A percentile compares a stretch with the other conserved stretches of the same genome.
These are phyloP conservation scores for Oeneis ivallda DNA, from an alignment of 2,888 invertebrate genomes.

Conservation along the genomic window DNA sequence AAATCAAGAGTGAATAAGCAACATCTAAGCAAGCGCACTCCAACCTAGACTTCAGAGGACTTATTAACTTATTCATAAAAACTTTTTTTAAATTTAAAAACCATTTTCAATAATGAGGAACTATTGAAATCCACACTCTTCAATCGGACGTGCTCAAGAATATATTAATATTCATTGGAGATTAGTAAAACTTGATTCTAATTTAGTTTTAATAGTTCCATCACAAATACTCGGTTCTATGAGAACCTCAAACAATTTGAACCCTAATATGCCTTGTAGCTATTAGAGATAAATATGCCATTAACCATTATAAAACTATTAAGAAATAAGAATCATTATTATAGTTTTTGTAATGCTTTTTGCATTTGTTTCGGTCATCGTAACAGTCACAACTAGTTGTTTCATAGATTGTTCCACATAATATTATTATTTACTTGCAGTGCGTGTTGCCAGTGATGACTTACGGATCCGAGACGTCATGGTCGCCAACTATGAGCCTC, in stretches of 20 bases:
- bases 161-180: slow-evolving; percentile 5
- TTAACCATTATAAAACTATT: slow-evolving; percentile 16
- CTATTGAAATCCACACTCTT: neutral
- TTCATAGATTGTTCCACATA: neutral
- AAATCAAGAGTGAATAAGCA: too few relatives aligned
- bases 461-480: too few relatives aligned
- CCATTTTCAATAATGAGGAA: neutral
- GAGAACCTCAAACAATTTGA: slow-evolving; percentile 5
- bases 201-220: slow-evolving; percentile 10
- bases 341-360: neutral
- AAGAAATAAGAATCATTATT: slow-evolving; percentile 1
- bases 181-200: neutral
- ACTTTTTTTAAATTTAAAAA: neutral
- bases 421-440: too few relatives aligned
- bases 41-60: too few relatives aligned
- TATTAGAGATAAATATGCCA: neutral
- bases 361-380: neutral
- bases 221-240: neutral
- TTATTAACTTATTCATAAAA: too few relatives aligned
- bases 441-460: too few relatives aligned
- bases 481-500: too few relatives aligned
- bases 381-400: neutral
- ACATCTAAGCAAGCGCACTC: too few relatives aligned
- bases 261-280: neutral
- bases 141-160: neutral